A percentile compares a stretch with the other conserved stretches of the same genome.
These are phyloP conservation scores for Drosophila kikkawai DNA, from an alignment of 1,140 invertebrate species.

Conservation along the genomic window DNA sequence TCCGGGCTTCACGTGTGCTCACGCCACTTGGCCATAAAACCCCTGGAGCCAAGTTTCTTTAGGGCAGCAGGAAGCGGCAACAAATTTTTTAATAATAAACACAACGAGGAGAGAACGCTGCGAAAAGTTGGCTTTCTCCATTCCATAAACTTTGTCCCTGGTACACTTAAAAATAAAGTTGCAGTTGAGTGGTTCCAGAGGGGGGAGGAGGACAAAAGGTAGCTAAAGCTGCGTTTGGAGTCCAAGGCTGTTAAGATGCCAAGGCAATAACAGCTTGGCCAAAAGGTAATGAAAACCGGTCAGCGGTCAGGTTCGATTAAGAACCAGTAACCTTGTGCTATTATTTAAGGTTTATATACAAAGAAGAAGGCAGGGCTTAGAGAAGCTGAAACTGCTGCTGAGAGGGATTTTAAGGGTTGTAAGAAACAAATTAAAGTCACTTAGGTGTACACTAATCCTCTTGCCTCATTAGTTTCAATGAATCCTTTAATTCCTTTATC, in stretches of 20 bases:
- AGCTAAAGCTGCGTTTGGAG: neutral
- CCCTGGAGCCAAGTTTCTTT: conserved; percentile 51
- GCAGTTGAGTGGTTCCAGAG: conserved; percentile 34
- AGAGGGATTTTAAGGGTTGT: neutral
- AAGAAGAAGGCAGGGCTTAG: neutral
- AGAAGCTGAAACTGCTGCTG: neutral
- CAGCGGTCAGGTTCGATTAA: conserved; percentile 27
- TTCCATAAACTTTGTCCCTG: conserved; percentile 62
- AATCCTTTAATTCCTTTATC: no score
- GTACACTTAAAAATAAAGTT: conserved; percentile 77
- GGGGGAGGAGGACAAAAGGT: neutral
- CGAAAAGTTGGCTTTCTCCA: conserved; percentile 54
- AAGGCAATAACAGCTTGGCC: conserved; percentile 34
- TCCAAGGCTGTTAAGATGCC: conserved; percentile 32
- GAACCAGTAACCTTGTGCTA: neutral
- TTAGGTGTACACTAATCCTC: neutral
- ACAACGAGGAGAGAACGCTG: conserved; percentile 18
- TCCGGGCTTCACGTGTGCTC: conserved; percentile 51
- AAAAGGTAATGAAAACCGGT: conserved; percentile 41
- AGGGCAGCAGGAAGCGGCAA: conserved; percentile 59
- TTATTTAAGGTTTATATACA: neutral
- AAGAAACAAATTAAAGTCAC: no score
- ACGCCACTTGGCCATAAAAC: conserved; percentile 63
- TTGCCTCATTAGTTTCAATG: neutral
- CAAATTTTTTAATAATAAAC: conserved; percentile 82